Base-by-base conservation (phyloP, 2,888 invertebrate species). In the Mantis religiosa region DNA sequence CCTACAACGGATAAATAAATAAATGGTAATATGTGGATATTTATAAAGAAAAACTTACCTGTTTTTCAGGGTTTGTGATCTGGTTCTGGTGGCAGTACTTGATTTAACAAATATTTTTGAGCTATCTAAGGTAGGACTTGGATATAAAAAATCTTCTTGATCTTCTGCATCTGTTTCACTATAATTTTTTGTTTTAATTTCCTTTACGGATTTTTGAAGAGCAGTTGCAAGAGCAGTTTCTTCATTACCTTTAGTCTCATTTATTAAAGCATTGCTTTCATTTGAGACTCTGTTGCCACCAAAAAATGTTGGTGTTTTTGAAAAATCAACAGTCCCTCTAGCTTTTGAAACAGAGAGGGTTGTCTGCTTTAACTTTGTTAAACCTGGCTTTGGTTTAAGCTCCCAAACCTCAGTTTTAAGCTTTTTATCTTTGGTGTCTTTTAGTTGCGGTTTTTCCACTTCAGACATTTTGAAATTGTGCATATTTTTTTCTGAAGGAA, bases 301-400 rank as follows among this genome's bases (percentile, higher is more conserved):
- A 81, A 88, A 88, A 82, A 89, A 89, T 27, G 85, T 88, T 85
- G 85, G n/a, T 28, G 88, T 82, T 27, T 82, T 85, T 82, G 83
- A 83, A 20, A 89, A 28, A 83, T 89, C 88, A 9, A 71, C 28
- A 20, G n/a, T 86, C 81, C 84, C 84, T 27, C 30, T n/a, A 81
- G 34, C 81, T 71, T n/a, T 30, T 9, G 28, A 83, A 12, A 89
- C 6, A 20, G 71, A n/a, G 7, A 89, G 81, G 0, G 25, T 82
- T 28, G 89, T 89, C 81, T 89, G 89, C 28, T 89, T 89, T 30
- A 89, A 83, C 15, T 87, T 89, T 27, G 30, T 89, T 27, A 27
- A 20, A 15, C 20, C 15, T n/a, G 47, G 47, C 9, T n/a, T 20
- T n/a, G 84, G 87, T 34, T 89, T 87, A 28, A 89, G 30, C 20